These are phyloP conservation scores for Mesorhabditis spiculigera DNA, from an alignment of 2,888 invertebrate species.

Conservation along the genomic window DNA sequence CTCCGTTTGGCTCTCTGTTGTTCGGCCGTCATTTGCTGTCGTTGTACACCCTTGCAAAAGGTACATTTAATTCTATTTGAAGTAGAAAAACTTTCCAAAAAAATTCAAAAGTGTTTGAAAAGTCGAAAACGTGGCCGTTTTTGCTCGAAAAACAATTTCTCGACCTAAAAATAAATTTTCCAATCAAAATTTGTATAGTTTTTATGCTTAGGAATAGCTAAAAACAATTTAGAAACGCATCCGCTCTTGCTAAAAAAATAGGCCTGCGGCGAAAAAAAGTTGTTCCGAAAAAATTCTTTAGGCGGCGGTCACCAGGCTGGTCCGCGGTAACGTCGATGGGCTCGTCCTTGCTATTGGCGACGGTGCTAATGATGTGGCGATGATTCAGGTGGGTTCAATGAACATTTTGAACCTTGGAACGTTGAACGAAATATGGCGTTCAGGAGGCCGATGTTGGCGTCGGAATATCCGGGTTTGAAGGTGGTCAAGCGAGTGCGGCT, in stretches of 20 bases:
- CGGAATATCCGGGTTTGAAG: constrained; percentile 92
- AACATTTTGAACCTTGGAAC: too few relatives aligned
- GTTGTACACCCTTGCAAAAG: constrained; percentile 62
- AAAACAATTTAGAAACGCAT: too few relatives aligned
- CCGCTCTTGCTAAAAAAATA: too few relatives aligned
- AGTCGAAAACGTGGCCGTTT: not conserved
- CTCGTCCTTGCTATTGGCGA: constrained; percentile 85
- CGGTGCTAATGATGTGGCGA: constrained; percentile 75
- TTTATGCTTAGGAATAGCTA: too few relatives aligned
- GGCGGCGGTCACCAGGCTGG: constrained; percentile 61
- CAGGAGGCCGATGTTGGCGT: constrained; percentile 89
- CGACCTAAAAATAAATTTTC: too few relatives aligned
- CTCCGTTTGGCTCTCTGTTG: constrained; percentile 87
- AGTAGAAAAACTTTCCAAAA: too few relatives aligned
- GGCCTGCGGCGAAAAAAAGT: not conserved
- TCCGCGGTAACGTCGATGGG: constrained; percentile 60
- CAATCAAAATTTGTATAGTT: too few relatives aligned
- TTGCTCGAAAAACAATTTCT: too few relatives aligned
- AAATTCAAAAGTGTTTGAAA: not conserved
- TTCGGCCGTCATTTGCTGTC: constrained; percentile 88
- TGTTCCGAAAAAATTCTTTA: not conserved
- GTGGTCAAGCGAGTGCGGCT: constrained; percentile 79
- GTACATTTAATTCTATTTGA: not conserved
- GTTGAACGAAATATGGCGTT: not conserved
- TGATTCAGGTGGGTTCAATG: constrained; percentile 59